Evolutionary conservation across 2,113 vertebrate genomes (phyloP).

Genomic region (Crocuta crocuta): DNA sequence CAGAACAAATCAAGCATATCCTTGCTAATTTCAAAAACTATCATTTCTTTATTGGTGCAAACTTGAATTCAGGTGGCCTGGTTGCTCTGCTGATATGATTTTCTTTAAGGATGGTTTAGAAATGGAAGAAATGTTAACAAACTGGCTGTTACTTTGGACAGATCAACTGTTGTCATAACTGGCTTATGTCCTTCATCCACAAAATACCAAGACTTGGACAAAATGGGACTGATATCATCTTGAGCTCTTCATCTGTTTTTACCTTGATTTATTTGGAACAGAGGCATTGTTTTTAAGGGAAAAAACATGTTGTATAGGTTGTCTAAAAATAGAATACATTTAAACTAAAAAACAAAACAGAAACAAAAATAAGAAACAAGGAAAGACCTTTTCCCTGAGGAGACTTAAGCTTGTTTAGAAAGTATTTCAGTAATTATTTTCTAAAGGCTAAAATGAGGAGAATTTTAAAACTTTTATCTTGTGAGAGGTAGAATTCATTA

Average conservation of each 20-base stretch:
- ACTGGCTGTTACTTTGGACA: background rate
- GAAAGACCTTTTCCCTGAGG: background rate
- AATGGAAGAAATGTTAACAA: background rate
- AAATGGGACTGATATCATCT: background rate
- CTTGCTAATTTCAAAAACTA: background rate
- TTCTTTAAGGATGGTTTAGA: background rate
- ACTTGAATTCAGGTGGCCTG: background rate
- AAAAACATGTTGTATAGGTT: background rate
- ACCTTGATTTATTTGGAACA: background rate
- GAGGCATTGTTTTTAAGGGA: background rate
- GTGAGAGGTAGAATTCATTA: conserved; percentile 26
- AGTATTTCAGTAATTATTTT: conserved; percentile 50
- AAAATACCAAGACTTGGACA: background rate
- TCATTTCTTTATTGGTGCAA: background rate
- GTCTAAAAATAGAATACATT: background rate
- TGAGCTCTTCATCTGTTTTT: background rate
- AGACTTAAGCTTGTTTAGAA: conserved; percentile 22
- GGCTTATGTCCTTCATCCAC: background rate
- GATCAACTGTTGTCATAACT: background rate
- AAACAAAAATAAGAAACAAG: background rate
- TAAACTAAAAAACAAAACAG: background rate
- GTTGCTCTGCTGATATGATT: background rate
- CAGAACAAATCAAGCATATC: background rate
- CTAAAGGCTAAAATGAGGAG: background rate
- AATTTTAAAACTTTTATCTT: conserved; percentile 45